A percentile compares a stretch with the other conserved stretches of the same genome.
These are phyloP conservation scores for Eudasyphora cyanicolor DNA, from an alignment of 2,888 invertebrate genomes.

Conservation along the genomic window DNA sequence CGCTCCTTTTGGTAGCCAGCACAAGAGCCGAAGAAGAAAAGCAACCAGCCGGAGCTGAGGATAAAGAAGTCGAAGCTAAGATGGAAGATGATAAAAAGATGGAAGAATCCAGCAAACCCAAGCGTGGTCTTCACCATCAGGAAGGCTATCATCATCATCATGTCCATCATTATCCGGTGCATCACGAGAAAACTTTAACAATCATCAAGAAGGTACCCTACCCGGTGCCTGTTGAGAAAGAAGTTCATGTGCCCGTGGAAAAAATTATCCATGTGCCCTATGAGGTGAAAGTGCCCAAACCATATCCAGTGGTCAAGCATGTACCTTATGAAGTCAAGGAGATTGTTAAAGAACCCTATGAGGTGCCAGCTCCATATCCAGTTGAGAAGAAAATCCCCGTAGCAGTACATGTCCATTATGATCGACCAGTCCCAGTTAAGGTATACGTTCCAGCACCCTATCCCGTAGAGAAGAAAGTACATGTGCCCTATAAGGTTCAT, in stretches of 20 bases:
- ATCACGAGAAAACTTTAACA: slow-evolving; percentile 85
- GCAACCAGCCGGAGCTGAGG: slow-evolving; percentile 80
- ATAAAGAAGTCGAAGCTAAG: slow-evolving; percentile 77
- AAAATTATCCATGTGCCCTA: slow-evolving; percentile 84
- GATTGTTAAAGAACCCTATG: slow-evolving; percentile 89
- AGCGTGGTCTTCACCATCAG: slow-evolving; percentile 85
- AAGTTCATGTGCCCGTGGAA: slow-evolving; percentile 84
- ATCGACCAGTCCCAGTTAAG: slow-evolving; percentile 89
- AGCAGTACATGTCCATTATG: slow-evolving; percentile 87
- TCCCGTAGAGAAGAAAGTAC: slow-evolving; percentile 86
- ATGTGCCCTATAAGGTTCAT: slow-evolving; percentile 87
- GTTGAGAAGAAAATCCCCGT: slow-evolving; percentile 89
- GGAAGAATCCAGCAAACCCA: slow-evolving; percentile 86
- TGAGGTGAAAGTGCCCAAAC: slow-evolving; percentile 85
- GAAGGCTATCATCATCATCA: slow-evolving; percentile 78
- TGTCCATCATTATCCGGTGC: slow-evolving; percentile 77
- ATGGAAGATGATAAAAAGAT: slow-evolving; percentile 74
- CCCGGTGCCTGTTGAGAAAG: slow-evolving; percentile 86
- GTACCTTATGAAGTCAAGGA: slow-evolving; percentile 88
- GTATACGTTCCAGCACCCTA: slow-evolving; percentile 84
- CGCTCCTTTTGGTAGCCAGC: slow-evolving; percentile 83
- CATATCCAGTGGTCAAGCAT: slow-evolving; percentile 86
- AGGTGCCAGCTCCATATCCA: slow-evolving; percentile 89
- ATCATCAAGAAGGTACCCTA: slow-evolving; percentile 87
- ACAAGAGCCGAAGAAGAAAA: slow-evolving; percentile 82